These are phyloP conservation scores for Cuniculus paca DNA, from an alignment of 2,797 vertebrate genomes.

Conservation along the genomic window DNA sequence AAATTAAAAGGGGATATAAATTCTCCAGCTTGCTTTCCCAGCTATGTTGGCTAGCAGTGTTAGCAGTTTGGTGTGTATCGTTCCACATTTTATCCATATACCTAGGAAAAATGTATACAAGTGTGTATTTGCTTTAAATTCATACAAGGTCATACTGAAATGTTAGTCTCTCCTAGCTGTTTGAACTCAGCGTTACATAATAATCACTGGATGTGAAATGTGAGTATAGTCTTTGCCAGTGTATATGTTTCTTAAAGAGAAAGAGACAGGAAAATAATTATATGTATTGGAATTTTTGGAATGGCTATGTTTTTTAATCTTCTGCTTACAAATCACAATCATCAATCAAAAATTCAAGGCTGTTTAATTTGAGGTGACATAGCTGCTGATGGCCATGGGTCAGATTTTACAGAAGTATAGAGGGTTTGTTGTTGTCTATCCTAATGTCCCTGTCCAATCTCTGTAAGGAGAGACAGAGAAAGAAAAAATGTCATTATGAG, in stretches of 20 bases:
- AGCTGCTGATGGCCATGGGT: not conserved
- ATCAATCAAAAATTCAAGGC: not conserved
- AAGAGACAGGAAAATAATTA: not conserved
- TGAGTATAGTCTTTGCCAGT: not conserved
- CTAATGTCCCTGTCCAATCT: not conserved
- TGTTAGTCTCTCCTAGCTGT: not conserved
- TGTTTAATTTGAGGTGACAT: not conserved
- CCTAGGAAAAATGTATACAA: not conserved
- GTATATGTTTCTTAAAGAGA: not conserved
- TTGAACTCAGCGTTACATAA: not conserved
- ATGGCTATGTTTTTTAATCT: not conserved
- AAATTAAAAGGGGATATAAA: not conserved
- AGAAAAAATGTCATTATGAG: not conserved
- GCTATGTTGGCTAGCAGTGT: not conserved
- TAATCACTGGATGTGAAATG: not conserved
- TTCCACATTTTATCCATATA: not conserved
- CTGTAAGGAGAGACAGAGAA: not conserved
- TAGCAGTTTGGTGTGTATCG: not conserved
- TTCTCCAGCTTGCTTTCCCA: not conserved
- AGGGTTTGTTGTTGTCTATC: not conserved
- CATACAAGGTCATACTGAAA: not conserved
- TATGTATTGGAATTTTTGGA: not conserved
- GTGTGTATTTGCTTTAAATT: not conserved
- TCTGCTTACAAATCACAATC: not conserved
- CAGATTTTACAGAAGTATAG: not conserved